These are phyloP conservation scores for Micropoecilia bifurca DNA, from an alignment of 2,797 vertebrate genomes.

Conservation along the genomic window DNA sequence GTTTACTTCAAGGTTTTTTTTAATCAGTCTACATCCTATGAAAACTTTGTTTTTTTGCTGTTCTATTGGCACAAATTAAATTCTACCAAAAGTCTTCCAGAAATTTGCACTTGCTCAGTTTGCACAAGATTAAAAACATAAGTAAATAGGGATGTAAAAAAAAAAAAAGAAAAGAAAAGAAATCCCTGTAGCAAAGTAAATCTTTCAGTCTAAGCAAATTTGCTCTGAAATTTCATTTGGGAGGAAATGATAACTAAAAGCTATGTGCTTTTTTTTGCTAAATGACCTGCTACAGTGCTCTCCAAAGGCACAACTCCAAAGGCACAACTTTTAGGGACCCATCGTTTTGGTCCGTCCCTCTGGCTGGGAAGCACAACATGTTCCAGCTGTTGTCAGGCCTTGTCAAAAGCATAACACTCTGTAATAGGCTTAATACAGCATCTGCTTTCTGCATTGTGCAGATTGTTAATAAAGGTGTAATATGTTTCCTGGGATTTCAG, in stretches of 20 bases:
- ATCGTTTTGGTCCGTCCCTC: conserved; percentile 46
- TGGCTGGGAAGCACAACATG: conserved; percentile 45
- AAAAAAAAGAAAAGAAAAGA: background rate
- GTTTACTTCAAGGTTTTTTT: background rate
- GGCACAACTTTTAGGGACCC: conserved; percentile 44
- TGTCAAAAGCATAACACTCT: conserved; percentile 67
- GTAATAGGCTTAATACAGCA: conserved; percentile 70
- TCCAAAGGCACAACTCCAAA: conserved; percentile 21
- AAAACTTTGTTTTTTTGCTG: background rate
- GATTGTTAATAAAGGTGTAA: conserved; percentile 76
- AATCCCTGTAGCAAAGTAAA: background rate
- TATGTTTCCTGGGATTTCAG: conserved; percentile 65
- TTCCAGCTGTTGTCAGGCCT: conserved; percentile 68
- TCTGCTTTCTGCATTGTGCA: conserved; percentile 62
- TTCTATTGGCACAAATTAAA: background rate
- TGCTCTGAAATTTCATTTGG: background rate
- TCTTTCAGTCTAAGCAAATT: background rate
- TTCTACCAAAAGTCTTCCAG: background rate
- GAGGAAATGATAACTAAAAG: background rate
- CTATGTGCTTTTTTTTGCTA: background rate
- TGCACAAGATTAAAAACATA: background rate
- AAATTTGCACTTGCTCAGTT: background rate
- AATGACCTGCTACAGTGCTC: conserved; percentile 14
- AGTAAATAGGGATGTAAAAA: background rate
- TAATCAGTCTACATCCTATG: background rate